phyloP scores from a whole-genome alignment of 1,140 invertebrate species.

The Sarcophaga peregrina region DNA sequence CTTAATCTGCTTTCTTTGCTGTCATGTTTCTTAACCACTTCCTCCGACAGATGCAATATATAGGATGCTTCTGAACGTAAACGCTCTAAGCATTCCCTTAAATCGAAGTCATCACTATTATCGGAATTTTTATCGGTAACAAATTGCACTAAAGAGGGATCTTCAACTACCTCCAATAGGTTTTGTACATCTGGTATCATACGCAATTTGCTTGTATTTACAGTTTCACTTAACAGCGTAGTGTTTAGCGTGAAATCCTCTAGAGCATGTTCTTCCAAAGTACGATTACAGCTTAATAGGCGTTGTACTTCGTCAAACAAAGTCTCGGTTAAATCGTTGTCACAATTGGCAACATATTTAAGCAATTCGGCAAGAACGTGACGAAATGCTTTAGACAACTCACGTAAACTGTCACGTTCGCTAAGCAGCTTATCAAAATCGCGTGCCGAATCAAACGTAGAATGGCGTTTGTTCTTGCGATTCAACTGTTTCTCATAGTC shows the following conservation, averaged over 20 bases:
- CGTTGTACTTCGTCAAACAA: slow-evolving; percentile 73
- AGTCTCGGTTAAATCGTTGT: slow-evolving; percentile 81
- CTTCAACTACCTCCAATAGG: slow-evolving; percentile 69
- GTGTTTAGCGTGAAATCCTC: slow-evolving; percentile 54
- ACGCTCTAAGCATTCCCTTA: slow-evolving; percentile 74
- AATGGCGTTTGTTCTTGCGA: slow-evolving; percentile 69
- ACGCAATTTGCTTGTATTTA: slow-evolving; percentile 59
- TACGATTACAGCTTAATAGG: slow-evolving; percentile 54
- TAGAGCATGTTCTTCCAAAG: slow-evolving; percentile 54
- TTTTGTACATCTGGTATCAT: slow-evolving; percentile 76
- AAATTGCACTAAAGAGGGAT: slow-evolving; percentile 61
- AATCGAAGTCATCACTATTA: slow-evolving; percentile 67
- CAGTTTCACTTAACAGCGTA: slow-evolving; percentile 47
- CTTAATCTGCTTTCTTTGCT: slow-evolving; percentile 11
- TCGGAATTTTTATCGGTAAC: slow-evolving; percentile 62
- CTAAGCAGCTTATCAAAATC: slow-evolving; percentile 70
- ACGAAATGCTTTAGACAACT: slow-evolving; percentile 62
- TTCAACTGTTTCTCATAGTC: slow-evolving; percentile 66
- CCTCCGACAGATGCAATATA: slow-evolving; percentile 72
- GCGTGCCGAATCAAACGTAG: slow-evolving; percentile 70
- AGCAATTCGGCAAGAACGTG: slow-evolving; percentile 73
- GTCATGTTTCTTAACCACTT: slow-evolving; percentile 52
- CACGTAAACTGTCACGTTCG: slow-evolving; percentile 66
- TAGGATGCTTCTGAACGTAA: slow-evolving; percentile 76
- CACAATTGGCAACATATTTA: slow-evolving; percentile 78